Evolutionary conservation across 2,888 invertebrate genomes (phyloP).

Genomic region (Pomacea canaliculata): DNA sequence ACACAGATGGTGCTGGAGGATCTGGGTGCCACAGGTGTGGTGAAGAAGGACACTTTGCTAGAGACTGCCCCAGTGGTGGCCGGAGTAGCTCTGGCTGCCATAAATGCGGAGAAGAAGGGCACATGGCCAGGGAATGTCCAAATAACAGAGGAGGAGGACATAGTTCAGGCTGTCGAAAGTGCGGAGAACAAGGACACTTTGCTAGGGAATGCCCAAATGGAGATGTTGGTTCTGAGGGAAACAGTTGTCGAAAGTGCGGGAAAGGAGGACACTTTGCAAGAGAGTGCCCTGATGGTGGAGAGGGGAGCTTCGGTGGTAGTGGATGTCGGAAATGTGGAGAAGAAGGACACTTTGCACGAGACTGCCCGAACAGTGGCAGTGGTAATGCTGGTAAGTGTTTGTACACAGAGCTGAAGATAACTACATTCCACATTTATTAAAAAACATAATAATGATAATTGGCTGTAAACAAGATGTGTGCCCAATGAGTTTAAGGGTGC

Average conservation of each 20-base stretch:
- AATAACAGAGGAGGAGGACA: constrained; percentile 30
- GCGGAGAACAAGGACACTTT: constrained; percentile 59
- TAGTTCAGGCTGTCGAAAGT: constrained; percentile 52
- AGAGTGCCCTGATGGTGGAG: constrained; percentile 51
- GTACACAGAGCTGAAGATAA: no score
- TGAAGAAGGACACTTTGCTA: constrained; percentile 55
- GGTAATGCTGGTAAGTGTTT: not conserved
- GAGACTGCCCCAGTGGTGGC: constrained; percentile 40
- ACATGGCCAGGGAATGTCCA: constrained; percentile 59
- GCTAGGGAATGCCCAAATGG: constrained; percentile 56
- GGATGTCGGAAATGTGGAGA: constrained; percentile 27
- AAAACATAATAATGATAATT: no score
- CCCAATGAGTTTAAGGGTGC: no score
- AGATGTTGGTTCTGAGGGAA: constrained; percentile 25
- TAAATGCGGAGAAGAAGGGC: constrained; percentile 62
- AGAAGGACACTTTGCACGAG: constrained; percentile 40
- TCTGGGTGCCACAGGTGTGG: constrained; percentile 59
- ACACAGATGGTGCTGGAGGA: constrained; percentile 27
- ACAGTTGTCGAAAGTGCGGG: constrained; percentile 47
- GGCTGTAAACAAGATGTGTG: no score
- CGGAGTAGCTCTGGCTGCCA: constrained; percentile 40
- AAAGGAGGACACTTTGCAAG: constrained; percentile 56
- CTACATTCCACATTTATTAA: no score
- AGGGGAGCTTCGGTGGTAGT: not conserved
- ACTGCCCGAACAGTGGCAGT: constrained; percentile 48